These are phyloP conservation scores for Bembecia ichneumoniformis DNA, from an alignment of 2,888 invertebrate genomes.

Conservation along the genomic window DNA sequence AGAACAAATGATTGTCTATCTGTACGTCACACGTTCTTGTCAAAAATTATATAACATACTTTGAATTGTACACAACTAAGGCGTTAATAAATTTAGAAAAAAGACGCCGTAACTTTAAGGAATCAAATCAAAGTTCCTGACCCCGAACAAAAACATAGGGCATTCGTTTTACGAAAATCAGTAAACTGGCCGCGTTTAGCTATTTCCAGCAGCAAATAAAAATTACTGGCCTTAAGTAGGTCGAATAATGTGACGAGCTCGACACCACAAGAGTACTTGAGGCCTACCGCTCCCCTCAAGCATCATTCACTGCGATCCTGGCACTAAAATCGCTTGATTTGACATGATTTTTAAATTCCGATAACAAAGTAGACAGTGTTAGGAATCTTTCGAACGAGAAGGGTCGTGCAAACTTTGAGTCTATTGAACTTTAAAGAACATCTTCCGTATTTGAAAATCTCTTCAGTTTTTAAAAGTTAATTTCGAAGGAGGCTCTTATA, in stretches of 20 bases:
- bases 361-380: slow-evolving; percentile 32
- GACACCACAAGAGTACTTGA: slow-evolving; percentile 45
- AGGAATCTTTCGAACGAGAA: not conserved
- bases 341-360: slow-evolving; percentile 68
- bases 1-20: too few species aligned
- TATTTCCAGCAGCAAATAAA: too few species aligned
- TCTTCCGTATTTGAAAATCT: not conserved
- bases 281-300: slow-evolving; percentile 42
- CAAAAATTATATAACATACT: too few species aligned
- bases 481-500: not conserved
- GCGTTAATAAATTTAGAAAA: too few species aligned
- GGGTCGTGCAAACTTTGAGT: not conserved
- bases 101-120: too few species aligned
- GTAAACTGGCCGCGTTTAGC: too few species aligned
- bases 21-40: too few species aligned
- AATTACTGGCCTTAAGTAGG: slow-evolving; percentile 57
- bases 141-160: slow-evolving; percentile 45
- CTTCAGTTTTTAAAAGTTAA: not conserved
- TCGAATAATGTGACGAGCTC: slow-evolving; percentile 65
- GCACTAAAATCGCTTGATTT: slow-evolving; percentile 67
- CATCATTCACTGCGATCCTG: slow-evolving; percentile 42
- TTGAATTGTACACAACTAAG: too few species aligned
- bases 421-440: not conserved
- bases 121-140: slow-evolving; percentile 23
- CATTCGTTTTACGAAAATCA: slow-evolving; percentile 22